These are phyloP conservation scores for Folsomia manolachei DNA, from an alignment of 2,888 invertebrate genomes.

Conservation along the genomic window DNA sequence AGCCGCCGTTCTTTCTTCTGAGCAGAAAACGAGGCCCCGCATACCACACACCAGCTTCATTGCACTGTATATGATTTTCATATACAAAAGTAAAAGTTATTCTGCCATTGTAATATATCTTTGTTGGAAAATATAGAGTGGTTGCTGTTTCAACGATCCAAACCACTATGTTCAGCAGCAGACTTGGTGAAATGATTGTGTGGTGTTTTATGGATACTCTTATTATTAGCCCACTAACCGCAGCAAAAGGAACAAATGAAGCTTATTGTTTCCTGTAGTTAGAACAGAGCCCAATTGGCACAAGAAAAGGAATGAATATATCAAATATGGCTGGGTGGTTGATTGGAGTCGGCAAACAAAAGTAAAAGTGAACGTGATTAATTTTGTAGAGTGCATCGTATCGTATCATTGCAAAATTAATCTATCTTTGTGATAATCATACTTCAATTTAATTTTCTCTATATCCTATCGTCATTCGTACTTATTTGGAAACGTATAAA, in stretches of 20 bases:
- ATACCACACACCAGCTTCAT: too few species aligned
- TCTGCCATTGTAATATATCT: too few species aligned
- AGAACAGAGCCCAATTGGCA: background rate
- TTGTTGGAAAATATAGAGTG: too few species aligned
- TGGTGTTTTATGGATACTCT: background rate
- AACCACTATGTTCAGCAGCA: background rate
- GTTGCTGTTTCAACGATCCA: too few species aligned
- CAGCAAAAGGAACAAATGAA: background rate
- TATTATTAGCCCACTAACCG: background rate
- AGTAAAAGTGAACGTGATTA: background rate
- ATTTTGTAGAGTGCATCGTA: constrained; percentile 4
- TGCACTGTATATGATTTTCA: too few species aligned
- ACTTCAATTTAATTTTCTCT: background rate
- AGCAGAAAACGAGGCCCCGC: background rate
- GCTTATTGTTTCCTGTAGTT: background rate
- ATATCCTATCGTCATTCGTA: too few species aligned
- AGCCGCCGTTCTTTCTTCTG: background rate
- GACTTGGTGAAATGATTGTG: background rate
- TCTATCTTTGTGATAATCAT: background rate
- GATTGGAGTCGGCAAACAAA: background rate
- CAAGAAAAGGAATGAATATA: background rate
- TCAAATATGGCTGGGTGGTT: background rate
- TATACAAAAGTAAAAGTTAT: too few species aligned
- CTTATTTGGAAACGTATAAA: too few species aligned
- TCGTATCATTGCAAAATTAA: constrained; percentile 4